phyloP scores from a whole-genome alignment of 2,797 vertebrate species.

The Catharus ustulatus region DNA sequence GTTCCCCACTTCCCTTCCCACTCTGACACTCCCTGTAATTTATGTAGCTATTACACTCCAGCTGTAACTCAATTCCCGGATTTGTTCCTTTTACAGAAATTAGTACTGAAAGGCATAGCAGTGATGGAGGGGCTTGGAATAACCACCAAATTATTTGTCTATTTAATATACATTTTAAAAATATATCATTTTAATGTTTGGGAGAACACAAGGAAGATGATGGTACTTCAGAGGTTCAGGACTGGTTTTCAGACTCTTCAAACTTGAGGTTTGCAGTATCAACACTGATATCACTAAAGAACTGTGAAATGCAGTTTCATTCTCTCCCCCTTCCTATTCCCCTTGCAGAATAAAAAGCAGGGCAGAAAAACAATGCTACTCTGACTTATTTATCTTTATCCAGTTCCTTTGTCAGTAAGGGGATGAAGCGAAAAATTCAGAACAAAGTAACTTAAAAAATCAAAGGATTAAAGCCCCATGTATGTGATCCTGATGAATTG shows the following conservation, averaged over 20 bases:
- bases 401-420: conserved; percentile 58
- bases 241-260: not conserved
- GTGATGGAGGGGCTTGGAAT: not conserved
- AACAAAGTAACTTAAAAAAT: conserved; percentile 68
- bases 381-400: conserved; percentile 62
- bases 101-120: conserved; percentile 13
- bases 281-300: not conserved
- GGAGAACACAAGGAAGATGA: not conserved
- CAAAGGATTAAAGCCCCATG: conserved; percentile 64
- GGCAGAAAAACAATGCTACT: conserved; percentile 26
- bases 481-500: conserved; percentile 70
- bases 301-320: conserved; percentile 38
- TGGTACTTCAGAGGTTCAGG: not conserved
- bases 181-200: not conserved
- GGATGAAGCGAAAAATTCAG: conserved; percentile 62
- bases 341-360: conserved; percentile 30
- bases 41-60: conserved; percentile 38
- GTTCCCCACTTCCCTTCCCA: conserved; percentile 32
- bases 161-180: conserved; percentile 32
- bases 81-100: conserved; percentile 48
- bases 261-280: not conserved
- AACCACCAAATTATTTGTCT: conserved; percentile 20
- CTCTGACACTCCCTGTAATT: conserved; percentile 32
- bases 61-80: conserved; percentile 43
- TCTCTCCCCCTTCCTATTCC: not conserved